Evolutionary conservation across 2,113 vertebrate species (phyloP).

Genomic region (Daubentonia madagascariensis): DNA sequence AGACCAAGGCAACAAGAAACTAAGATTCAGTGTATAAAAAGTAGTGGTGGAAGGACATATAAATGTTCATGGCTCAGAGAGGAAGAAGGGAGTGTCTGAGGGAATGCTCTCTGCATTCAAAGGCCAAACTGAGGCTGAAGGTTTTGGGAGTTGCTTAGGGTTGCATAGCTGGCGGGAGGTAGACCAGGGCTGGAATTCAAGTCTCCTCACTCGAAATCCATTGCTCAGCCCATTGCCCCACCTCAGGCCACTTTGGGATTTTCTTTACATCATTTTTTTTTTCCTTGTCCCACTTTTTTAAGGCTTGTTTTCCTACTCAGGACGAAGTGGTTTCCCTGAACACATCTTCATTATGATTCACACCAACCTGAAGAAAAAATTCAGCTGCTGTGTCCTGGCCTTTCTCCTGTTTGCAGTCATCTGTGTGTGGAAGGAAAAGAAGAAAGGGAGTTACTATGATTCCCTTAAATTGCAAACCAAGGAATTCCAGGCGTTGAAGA

Average conservation of each 20-base stretch:
- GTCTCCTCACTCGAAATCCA: neutral
- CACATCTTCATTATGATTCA: constrained; percentile 82
- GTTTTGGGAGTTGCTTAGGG: neutral
- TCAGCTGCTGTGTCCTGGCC: constrained; percentile 74
- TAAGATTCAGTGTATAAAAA: neutral
- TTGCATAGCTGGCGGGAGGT: neutral
- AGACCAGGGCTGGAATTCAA: neutral
- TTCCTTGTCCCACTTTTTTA: constrained; percentile 18
- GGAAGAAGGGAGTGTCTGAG: neutral
- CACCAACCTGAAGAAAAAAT: constrained; percentile 82
- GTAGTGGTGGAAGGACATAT: neutral
- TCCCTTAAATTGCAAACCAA: constrained; percentile 65
- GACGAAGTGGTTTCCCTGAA: constrained; percentile 47
- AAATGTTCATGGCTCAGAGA: neutral
- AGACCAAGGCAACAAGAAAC: neutral
- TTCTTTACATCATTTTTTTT: neutral
- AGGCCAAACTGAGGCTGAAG: neutral
- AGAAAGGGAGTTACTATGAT: constrained; percentile 78
- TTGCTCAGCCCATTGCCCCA: neutral
- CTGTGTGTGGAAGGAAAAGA: constrained; percentile 84
- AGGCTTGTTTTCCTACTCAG: constrained; percentile 70
- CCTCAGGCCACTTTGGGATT: neutral
- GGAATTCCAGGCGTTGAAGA: constrained; percentile 48
- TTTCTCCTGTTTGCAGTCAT: constrained; percentile 79
- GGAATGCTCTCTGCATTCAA: neutral